Evolutionary conservation across 1,140 invertebrate genomes (phyloP).

Genomic region (Drosophila paulistorum): DNA sequence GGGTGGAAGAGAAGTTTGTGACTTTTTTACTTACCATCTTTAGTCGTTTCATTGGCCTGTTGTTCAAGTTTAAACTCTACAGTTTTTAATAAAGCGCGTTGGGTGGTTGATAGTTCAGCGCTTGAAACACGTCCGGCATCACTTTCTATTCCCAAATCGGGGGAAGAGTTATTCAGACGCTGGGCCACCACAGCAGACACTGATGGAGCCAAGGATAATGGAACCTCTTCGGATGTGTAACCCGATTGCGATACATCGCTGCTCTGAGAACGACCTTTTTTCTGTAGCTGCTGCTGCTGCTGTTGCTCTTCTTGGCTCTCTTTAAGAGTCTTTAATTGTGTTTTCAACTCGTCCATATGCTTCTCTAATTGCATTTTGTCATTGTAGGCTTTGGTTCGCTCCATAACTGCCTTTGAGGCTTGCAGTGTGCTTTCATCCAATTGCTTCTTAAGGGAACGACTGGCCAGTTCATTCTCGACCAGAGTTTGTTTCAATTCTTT

Average conservation of each 20-base stretch:
- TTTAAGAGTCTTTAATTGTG: constrained; percentile 46
- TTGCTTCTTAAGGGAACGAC: constrained; percentile 70
- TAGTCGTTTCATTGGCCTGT: constrained; percentile 14
- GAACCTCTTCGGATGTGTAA: constrained; percentile 80
- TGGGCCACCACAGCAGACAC: constrained; percentile 56
- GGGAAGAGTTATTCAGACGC: constrained; percentile 85
- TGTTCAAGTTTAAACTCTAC: constrained; percentile 51
- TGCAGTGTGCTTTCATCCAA: constrained; percentile 80
- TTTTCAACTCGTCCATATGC: constrained; percentile 81
- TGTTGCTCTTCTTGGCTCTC: constrained; percentile 22
- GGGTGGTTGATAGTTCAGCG: constrained; percentile 82
- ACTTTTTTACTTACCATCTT: constrained; percentile 45
- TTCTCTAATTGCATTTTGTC: constrained; percentile 84
- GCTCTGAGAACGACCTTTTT: constrained; percentile 35
- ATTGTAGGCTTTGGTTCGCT: constrained; percentile 86
- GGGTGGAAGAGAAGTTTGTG: not conserved
- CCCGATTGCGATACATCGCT: constrained; percentile 75
- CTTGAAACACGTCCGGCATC: constrained; percentile 86
- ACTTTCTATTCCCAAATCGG: constrained; percentile 89
- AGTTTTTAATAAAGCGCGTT: constrained; percentile 66
- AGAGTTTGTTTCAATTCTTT: constrained; percentile 73
- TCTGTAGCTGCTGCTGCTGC: constrained; percentile 45
- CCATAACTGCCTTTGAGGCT: constrained; percentile 86
- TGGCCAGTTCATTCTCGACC: constrained; percentile 69
- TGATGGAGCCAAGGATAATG: constrained; percentile 31